A percentile compares a stretch with the other conserved stretches of the same genome.
Conservation (phyloP, 2,797 vertebrate species). For the Centroberyx gerrardi region DNA sequence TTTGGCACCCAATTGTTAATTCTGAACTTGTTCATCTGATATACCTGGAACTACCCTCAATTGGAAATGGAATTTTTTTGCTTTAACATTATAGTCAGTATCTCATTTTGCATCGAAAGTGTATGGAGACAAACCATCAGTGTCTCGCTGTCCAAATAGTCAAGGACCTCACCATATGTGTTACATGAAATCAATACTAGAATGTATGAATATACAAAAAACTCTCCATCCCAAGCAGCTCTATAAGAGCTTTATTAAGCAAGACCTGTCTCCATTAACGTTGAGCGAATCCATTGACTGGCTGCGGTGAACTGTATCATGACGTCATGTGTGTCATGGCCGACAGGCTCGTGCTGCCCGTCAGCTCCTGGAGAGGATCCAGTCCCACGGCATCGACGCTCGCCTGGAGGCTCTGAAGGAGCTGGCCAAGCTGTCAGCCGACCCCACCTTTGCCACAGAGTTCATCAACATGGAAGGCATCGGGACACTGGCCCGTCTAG, state of each 20-base stretch:
- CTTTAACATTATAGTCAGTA: too few relatives aligned
- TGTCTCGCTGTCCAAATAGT: too few relatives aligned
- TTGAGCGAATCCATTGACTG: not conserved
- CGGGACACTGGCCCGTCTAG: slow-evolving; percentile 92
- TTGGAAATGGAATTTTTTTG: not conserved
- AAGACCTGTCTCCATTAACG: not conserved
- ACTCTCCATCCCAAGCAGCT: not conserved
- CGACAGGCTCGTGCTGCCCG: slow-evolving; percentile 94
- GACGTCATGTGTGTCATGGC: slow-evolving; percentile 17
- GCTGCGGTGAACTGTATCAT: not conserved
- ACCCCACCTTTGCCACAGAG: slow-evolving; percentile 95
- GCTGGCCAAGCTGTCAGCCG: slow-evolving; percentile 96
- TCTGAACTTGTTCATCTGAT: not conserved
- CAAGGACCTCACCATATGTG: too few relatives aligned
- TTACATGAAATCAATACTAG: not conserved
- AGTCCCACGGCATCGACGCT: slow-evolving; percentile 93
- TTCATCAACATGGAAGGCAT: slow-evolving; percentile 99
- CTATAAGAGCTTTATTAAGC: not conserved
- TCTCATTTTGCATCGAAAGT: too few relatives aligned
- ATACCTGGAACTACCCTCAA: not conserved
- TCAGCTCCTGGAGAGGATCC: slow-evolving; percentile 96
- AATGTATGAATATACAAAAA: not conserved
- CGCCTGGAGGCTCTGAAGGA: slow-evolving; percentile 98
- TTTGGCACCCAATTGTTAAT: too few relatives aligned
- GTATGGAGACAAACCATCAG: too few relatives aligned